Base-by-base conservation (phyloP, 1,140 invertebrate species). In the Leptoteleia sp. region DNA sequence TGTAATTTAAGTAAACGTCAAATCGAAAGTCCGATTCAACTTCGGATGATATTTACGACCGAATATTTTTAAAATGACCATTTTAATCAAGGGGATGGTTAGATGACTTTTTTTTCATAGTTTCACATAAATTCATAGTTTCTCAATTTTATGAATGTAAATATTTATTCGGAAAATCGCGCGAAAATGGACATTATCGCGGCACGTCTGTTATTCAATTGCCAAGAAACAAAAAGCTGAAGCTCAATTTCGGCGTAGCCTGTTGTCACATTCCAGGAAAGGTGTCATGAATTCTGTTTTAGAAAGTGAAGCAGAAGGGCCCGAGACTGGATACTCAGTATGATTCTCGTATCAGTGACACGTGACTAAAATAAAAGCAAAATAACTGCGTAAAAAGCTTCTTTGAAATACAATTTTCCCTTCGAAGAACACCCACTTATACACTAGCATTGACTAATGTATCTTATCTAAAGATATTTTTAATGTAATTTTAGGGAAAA, bases 351-450 rank as follows among this genome's bases (percentile, higher is more conserved):
- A 67, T 55, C 40, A 47, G 50, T 47, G 42, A 55, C 40, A 67
- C 50, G 64, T 67, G 64, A 55, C 64, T 38, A 25, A 55, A 67
- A 67, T 67, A 67, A 42, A 55, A 55, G 5, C 40, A 45, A 55
- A 67, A 67, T 19, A 31, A 52, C 19, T 42, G 33, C 17, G 11
- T 65, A 54, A 48, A 48, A 48, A 54, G 61, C 15, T 42, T 37
- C 48, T 16, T 59, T 25, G 6, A 62, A 62, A 62, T 48, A 48
- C 57, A 48, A 62, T 35, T 25, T n/a, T n/a, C n/a, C n/a, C n/a
- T n/a, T n/a, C n/a, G n/a, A n/a, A n/a, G n/a, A n/a, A n/a, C n/a
- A n/a, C n/a, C n/a, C n/a, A n/a, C n/a, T n/a, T n/a, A n/a, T n/a
- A n/a, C n/a, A n/a, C n/a, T n/a, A n/a, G n/a, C n/a, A n/a, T n/a